Evolutionary conservation across 1,140 invertebrate genomes (phyloP).

Genomic region (Bombus huntii): DNA sequence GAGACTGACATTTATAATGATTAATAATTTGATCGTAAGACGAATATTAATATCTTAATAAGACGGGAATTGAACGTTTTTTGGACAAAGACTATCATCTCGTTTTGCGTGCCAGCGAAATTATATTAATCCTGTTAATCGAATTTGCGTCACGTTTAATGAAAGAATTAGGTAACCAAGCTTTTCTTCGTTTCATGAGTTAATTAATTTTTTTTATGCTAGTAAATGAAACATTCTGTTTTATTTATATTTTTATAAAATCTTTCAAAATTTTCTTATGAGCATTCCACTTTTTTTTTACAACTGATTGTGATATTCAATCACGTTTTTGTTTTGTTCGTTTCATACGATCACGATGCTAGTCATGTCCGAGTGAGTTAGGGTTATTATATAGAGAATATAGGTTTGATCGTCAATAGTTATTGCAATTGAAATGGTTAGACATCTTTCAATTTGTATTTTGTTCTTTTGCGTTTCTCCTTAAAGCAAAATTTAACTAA

Average conservation of each 20-base stretch:
- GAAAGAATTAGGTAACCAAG: not conserved
- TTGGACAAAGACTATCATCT: not conserved
- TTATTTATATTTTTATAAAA: not conserved
- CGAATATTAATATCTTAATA: not conserved
- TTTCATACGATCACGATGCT: constrained; percentile 32
- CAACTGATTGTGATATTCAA: not conserved
- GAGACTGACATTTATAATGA: not conserved
- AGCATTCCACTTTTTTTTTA: not conserved
- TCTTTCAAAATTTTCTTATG: not conserved
- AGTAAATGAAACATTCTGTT: not conserved
- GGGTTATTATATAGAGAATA: not conserved
- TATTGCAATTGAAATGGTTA: not conserved
- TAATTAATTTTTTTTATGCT: not conserved
- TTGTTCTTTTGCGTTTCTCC: not conserved
- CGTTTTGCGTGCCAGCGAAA: not conserved
- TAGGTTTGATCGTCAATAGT: not conserved
- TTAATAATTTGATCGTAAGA: not conserved
- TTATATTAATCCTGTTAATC: not conserved
- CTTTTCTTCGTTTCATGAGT: not conserved
- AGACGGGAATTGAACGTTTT: not conserved
- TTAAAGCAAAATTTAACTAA: not conserved
- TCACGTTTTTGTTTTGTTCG: constrained; percentile 7
- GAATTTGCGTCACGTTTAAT: not conserved
- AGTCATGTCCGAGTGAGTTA: constrained; percentile 51
- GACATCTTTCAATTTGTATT: not conserved